phyloP scores from a whole-genome alignment of 2,113 vertebrate species.

The Phrynosoma platyrhinos region DNA sequence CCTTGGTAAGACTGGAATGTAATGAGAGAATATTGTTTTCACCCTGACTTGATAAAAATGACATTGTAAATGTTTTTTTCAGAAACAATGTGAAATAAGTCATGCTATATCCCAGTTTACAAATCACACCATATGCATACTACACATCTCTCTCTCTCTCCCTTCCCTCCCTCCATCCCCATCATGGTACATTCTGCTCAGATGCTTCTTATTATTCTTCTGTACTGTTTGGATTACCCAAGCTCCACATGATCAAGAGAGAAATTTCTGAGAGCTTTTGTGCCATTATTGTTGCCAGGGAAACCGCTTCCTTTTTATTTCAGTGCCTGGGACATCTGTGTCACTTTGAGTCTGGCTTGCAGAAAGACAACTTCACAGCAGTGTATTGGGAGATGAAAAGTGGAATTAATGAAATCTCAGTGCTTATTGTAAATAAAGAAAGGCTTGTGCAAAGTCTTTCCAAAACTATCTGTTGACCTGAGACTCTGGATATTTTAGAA shows the following conservation, averaged over 20 bases:
- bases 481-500: not conserved
- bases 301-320: constrained; percentile 72
- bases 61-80: not conserved
- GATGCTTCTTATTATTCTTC: constrained; percentile 67
- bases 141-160: constrained; percentile 43
- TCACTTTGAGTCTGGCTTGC: constrained; percentile 53
- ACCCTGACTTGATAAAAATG: not conserved
- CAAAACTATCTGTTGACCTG: constrained; percentile 26
- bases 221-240: constrained; percentile 67
- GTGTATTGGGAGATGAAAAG: constrained; percentile 35
- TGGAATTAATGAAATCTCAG: constrained; percentile 47
- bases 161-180: constrained; percentile 37
- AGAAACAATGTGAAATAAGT: not conserved
- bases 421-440: constrained; percentile 45
- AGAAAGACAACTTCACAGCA: constrained; percentile 60
- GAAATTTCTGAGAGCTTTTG: constrained; percentile 72
- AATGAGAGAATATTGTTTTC: not conserved
- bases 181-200: constrained; percentile 61
- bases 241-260: constrained; percentile 55
- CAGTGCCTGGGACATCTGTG: constrained; percentile 67
- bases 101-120: not conserved
- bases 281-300: constrained; percentile 75
- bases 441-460: constrained; percentile 30
- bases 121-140: not conserved
- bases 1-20: not conserved